phyloP scores from a whole-genome alignment of 2,797 vertebrate species.

The Astyanax mexicanus region DNA sequence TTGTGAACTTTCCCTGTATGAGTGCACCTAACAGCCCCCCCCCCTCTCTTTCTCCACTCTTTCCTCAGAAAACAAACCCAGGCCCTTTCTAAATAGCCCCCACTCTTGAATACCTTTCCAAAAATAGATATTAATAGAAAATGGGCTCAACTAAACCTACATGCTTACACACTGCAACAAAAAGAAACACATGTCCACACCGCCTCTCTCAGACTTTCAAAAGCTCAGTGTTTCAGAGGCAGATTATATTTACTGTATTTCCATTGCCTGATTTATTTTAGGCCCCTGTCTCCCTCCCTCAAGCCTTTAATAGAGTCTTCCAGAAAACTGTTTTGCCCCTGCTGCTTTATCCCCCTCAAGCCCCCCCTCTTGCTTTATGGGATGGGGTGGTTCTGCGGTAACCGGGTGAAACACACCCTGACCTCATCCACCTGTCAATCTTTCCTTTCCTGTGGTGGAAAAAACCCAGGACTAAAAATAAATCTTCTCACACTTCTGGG shows the following conservation, averaged over 20 bases:
- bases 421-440: constrained; percentile 76
- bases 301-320: constrained; percentile 43
- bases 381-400: constrained; percentile 61
- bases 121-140: constrained; percentile 28
- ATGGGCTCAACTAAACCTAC: not conserved
- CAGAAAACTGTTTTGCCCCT: constrained; percentile 52
- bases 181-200: constrained; percentile 19
- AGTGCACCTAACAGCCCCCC: constrained; percentile 22
- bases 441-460: constrained; percentile 66
- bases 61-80: constrained; percentile 23
- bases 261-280: constrained; percentile 50
- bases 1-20: not conserved
- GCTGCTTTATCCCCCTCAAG: constrained; percentile 40
- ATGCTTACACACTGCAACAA: not conserved
- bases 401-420: constrained; percentile 68
- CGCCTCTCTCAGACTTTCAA: not conserved
- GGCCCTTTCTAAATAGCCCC: constrained; percentile 32
- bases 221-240: constrained; percentile 32
- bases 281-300: constrained; percentile 13
- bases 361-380: constrained; percentile 31
- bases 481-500: constrained; percentile 32
- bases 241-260: constrained; percentile 55
- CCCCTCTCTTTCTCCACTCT: not conserved
- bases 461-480: constrained; percentile 75
- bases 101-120: constrained; percentile 14